Conservation (phyloP, 1,140 invertebrate species). For the Drosophila ogumai region DNA sequence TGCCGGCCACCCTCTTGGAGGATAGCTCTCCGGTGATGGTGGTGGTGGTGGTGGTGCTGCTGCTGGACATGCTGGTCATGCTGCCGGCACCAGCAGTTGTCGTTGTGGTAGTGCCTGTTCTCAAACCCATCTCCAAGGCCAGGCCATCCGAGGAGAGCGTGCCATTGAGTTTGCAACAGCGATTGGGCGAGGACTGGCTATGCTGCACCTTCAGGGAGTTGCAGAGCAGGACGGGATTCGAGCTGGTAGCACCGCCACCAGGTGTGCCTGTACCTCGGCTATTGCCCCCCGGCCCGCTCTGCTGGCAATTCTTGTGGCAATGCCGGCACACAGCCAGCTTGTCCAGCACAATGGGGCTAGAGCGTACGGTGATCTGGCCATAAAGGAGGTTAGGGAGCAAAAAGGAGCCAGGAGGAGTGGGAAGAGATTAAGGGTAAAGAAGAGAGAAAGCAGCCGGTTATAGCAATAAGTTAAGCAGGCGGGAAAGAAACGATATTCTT, state of each 20-base stretch:
- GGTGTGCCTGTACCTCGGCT: conserved; percentile 1
- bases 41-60: conserved; percentile 60
- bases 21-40: conserved; percentile 72
- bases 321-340: conserved; percentile 89
- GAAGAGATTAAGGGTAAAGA: background rate
- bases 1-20: conserved; percentile 77
- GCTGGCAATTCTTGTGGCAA: conserved; percentile 89
- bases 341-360: conserved; percentile 88
- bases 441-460: conserved; percentile 23
- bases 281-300: conserved; percentile 24
- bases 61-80: conserved; percentile 66
- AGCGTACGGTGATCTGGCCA: conserved; percentile 88
- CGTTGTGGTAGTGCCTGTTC: background rate
- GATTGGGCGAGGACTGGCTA: conserved; percentile 83
- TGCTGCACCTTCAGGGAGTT: conserved; percentile 84
- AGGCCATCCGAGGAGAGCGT: conserved; percentile 20
- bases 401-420: background rate
- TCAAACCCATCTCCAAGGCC: conserved; percentile 9
- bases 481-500: background rate
- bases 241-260: conserved; percentile 15
- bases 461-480: conserved; percentile 25
- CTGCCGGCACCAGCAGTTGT: conserved; percentile 38
- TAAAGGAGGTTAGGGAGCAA: background rate
- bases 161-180: conserved; percentile 80
- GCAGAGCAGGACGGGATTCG: conserved; percentile 64